Evolutionary conservation across 2,113 vertebrate species (phyloP), one percentile per base, ranked within the genome.

Genomic region (Mastomys natalensis): DNA sequence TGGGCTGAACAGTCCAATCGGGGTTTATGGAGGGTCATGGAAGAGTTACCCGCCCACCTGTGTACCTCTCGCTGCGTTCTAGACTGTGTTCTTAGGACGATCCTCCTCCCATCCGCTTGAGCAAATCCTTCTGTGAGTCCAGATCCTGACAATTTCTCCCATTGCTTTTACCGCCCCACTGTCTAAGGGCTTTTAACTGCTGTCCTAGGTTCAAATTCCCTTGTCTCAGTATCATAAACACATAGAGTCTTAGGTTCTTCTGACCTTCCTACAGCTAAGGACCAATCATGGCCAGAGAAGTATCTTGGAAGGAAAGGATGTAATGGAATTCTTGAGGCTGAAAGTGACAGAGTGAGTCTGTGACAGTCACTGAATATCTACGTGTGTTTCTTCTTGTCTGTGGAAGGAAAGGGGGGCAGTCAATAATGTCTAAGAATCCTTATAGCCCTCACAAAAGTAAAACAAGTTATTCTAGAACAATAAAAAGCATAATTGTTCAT

Each of bases 1-100:
- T 5, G 1, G 17, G 5, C 0, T 0, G 0, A 40, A 21, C 21
- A 3, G 16, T 2, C 26, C 6, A 7, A 19, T 1, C 0, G 22
- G 12, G 16, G 3, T 40, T n/a, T 13, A 5, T 15, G 16, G 24
- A 1, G 2, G 31, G n/a, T 37, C 21, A 48, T 13, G 45, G 19
- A 22, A 0, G 15, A 53, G 72, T 43, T 19, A 8, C 26, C 70
- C 74, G 7, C 43, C 43, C 10, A 1, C 45, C 11, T 45, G 7
- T 5, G 45, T 15, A 13, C 31, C 37, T 70, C n/a, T 34, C 15
- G 11, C 7, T 62, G 37, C 48, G n/a, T 43, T 85, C 74, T 40
- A 24, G 53, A 55, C 17, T 17, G 21, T n/a, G 64, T n/a, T 78
- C 5, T 74, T 8, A 22, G 34, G 16, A 37, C 34, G 4, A 13